Evolutionary conservation across 2,113 vertebrate species (phyloP).

Genomic region (Parus major): DNA sequence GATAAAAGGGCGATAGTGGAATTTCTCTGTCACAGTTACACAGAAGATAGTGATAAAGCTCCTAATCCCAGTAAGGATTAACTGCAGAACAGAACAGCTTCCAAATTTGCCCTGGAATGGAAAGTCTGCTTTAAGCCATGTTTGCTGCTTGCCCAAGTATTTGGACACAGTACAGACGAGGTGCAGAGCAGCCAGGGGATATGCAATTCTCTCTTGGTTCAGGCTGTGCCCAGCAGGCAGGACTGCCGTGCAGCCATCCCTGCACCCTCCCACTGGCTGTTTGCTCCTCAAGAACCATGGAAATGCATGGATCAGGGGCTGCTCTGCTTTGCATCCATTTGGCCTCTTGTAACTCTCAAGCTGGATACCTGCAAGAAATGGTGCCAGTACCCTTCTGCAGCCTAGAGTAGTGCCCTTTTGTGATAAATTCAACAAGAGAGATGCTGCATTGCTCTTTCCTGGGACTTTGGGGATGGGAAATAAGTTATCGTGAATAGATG

Average conservation of each 20-base stretch:
- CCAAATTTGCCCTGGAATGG: not conserved
- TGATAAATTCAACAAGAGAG: not conserved
- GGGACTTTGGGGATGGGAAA: not conserved
- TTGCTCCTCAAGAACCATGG: not conserved
- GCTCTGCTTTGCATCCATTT: not conserved
- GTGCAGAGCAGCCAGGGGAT: not conserved
- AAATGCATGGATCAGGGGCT: not conserved
- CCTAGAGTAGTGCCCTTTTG: accelerated
- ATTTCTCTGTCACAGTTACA: not conserved
- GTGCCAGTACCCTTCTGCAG: not conserved
- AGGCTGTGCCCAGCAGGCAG: not conserved
- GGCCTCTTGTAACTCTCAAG: not conserved
- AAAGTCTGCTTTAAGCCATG: not conserved
- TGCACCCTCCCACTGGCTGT: accelerated
- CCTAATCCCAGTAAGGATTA: not conserved
- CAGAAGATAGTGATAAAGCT: not conserved
- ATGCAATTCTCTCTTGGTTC: not conserved
- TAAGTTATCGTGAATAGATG: not conserved
- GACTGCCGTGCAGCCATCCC: not conserved
- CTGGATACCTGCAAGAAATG: not conserved
- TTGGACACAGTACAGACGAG: not conserved
- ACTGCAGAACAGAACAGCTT: not conserved
- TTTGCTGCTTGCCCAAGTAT: not conserved
- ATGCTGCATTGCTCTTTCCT: not conserved
- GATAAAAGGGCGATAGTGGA: not conserved